Conservation (phyloP, 1,140 invertebrate species). For the Drosophila orosa region DNA sequence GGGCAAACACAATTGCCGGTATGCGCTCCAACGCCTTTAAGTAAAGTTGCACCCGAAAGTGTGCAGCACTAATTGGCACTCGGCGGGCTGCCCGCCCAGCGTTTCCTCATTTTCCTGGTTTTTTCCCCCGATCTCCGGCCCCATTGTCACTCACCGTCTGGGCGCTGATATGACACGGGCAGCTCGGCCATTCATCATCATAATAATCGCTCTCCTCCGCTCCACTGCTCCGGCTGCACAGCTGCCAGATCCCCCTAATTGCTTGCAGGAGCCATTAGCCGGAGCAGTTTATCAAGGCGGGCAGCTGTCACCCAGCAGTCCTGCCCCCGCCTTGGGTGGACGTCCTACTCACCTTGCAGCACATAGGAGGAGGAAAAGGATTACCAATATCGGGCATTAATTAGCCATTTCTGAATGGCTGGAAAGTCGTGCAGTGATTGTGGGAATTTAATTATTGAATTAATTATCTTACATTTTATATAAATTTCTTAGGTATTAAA, state of each 20-base stretch:
- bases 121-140: not conserved
- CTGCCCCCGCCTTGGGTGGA: not conserved
- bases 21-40: constrained; percentile 36
- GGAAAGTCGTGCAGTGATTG: not conserved
- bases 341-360: not conserved
- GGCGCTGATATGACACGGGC: constrained; percentile 32
- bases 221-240: constrained; percentile 5
- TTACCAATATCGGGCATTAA: constrained; percentile 7
- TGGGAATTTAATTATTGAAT: too few species aligned
- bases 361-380: constrained; percentile 1
- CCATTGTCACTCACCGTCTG: constrained; percentile 22
- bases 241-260: constrained; percentile 48
- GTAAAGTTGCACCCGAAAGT: constrained; percentile 58
- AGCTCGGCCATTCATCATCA: constrained; percentile 64
- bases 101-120: not conserved
- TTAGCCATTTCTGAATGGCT: not conserved
- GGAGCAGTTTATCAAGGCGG: constrained; percentile 63
- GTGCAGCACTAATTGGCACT: constrained; percentile 75
- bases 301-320: constrained; percentile 51
- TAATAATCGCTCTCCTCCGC: constrained; percentile 56
- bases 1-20: constrained; percentile 56
- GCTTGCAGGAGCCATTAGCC: constrained; percentile 64
- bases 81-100: constrained; percentile 21
- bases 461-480: not conserved
- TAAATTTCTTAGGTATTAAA: too few species aligned